Conservation (phyloP, 2,888 invertebrate genomes). For the Parthenolecanium corni region DNA sequence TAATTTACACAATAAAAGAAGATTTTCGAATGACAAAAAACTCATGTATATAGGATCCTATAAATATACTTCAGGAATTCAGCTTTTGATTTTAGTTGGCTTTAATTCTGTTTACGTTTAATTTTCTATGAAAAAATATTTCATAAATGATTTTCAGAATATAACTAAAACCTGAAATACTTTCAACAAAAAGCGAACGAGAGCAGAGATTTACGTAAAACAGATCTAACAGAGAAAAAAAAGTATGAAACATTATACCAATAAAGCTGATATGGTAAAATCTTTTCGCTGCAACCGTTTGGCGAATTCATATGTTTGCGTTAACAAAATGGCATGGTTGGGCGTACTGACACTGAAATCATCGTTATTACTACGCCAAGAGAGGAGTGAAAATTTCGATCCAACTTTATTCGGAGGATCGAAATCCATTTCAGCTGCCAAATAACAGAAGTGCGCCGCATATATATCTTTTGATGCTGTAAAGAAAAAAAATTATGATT, state of each 20-base stretch:
- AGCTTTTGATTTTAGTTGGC: no score
- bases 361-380: slow-evolving; percentile 5
- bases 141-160: no score
- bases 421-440: slow-evolving; percentile 65
- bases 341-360: slow-evolving; percentile 57
- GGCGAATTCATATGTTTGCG: slow-evolving; percentile 91
- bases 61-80: no score
- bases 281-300: slow-evolving; percentile 62
- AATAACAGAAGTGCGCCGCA: slow-evolving; percentile 92
- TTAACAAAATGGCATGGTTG: slow-evolving; percentile 80
- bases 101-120: no score
- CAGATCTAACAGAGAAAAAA: neutral
- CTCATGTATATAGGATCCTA: no score
- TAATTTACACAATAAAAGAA: no score
- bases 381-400: slow-evolving; percentile 62
- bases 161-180: neutral
- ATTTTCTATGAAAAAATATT: no score
- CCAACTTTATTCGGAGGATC: slow-evolving; percentile 33
- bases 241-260: slow-evolving; percentile 46
- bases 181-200: no score
- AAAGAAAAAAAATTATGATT: slow-evolving; percentile 35
- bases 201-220: neutral
- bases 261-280: slow-evolving; percentile 61
- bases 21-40: no score
- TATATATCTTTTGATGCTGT: slow-evolving; percentile 66